Percentiles rank a stretch among this genome's conserved stretches.
Conservation (phyloP, 2,797 vertebrate species). For the Pseudochirops cupreus region DNA sequence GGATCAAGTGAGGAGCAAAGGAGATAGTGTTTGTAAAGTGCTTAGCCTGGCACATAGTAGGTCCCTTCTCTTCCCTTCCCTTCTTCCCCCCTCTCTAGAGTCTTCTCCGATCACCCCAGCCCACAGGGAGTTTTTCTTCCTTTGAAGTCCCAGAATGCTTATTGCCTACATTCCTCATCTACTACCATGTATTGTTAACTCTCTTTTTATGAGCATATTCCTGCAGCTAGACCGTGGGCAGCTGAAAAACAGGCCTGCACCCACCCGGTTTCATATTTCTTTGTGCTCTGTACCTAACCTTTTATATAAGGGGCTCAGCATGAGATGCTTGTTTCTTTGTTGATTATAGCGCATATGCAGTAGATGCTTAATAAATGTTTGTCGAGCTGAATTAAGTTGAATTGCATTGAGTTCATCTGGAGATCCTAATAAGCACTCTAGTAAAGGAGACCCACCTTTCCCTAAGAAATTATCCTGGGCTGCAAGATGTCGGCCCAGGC, state of each 20-base stretch:
- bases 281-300: not conserved
- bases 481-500: constrained; percentile 43
- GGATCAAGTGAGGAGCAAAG: not conserved
- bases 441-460: constrained; percentile 31
- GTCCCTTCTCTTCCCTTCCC: not conserved
- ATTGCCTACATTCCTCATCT: not conserved
- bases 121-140: not conserved
- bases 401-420: constrained; percentile 21
- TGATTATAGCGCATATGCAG: not conserved
- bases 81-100: constrained; percentile 11
- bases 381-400: not conserved
- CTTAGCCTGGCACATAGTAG: not conserved
- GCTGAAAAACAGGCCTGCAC: not conserved
- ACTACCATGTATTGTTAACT: not conserved
- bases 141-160: constrained; percentile 19
- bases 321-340: not conserved
- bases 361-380: constrained; percentile 20
- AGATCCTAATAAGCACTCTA: constrained; percentile 58
- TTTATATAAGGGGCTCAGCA: not conserved
- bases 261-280: not conserved
- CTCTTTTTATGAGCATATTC: constrained; percentile 11
- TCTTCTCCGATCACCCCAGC: not conserved
- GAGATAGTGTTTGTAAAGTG: not conserved
- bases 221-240: not conserved
- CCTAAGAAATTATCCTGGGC: constrained; percentile 19